phyloP scores from a whole-genome alignment of 2,113 vertebrate genomes.

The Thermophis baileyi region DNA sequence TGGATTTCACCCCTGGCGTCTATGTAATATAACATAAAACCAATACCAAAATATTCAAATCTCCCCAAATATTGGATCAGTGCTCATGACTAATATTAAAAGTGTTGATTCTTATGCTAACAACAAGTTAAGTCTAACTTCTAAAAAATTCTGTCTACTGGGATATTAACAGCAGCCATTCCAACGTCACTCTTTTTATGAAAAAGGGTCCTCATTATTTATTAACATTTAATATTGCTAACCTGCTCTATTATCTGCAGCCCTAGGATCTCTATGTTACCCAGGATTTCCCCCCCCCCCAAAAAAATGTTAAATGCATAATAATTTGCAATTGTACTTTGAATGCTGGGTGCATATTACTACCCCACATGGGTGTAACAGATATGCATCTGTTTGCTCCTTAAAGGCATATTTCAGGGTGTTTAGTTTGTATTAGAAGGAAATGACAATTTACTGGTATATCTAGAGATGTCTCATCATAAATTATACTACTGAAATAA shows the following conservation, averaged over 20 bases:
- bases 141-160: neutral
- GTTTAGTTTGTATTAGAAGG: neutral
- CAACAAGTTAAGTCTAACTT: neutral
- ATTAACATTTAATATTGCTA: constrained; percentile 1
- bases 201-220: neutral
- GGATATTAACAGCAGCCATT: neutral
- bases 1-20: no score
- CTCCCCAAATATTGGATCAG: neutral
- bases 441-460: neutral
- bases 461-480: neutral
- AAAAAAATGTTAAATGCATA: neutral
- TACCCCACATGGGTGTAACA: neutral
- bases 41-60: neutral
- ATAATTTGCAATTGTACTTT: neutral
- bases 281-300: neutral
- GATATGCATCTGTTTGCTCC: neutral
- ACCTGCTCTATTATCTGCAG: neutral
- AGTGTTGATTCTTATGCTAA: neutral
- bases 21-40: neutral
- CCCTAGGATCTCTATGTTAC: neutral
- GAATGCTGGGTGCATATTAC: neutral
- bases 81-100: neutral
- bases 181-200: neutral
- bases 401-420: neutral
- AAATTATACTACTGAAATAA: neutral